phyloP scores from a whole-genome alignment of 2,888 invertebrate genomes.

The Thelaira solivaga region DNA sequence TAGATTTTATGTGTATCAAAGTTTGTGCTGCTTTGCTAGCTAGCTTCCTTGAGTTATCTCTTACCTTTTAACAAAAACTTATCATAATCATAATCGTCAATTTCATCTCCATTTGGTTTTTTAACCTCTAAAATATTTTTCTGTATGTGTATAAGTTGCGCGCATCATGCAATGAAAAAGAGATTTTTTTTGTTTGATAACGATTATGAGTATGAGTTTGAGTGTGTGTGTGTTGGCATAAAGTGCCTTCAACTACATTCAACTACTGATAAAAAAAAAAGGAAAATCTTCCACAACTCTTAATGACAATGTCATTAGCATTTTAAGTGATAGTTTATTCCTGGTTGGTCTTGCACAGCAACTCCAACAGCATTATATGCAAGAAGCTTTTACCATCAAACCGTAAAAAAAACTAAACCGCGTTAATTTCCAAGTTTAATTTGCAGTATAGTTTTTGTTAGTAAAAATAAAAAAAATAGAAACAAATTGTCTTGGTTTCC shows the following conservation, averaged over 20 bases:
- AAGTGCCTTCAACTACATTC: slow-evolving; percentile 1
- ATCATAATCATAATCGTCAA: slow-evolving; percentile 39
- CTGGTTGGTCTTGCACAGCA: not conserved
- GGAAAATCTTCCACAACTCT: slow-evolving; percentile 35
- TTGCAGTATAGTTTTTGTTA: slow-evolving; percentile 2
- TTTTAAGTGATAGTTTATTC: slow-evolving; percentile 59
- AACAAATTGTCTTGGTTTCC: too few relatives aligned
- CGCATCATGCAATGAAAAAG: slow-evolving; percentile 23
- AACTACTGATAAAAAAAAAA: not conserved
- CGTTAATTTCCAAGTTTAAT: slow-evolving; percentile 46
- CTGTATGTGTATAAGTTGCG: slow-evolving; percentile 1
- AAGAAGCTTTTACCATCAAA: not conserved
- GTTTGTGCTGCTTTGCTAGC: not conserved
- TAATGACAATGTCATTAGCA: slow-evolving; percentile 62
- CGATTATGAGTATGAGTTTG: too few relatives aligned
- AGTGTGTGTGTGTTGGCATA: slow-evolving; percentile 26
- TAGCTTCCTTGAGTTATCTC: not conserved
- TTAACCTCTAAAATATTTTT: not conserved
- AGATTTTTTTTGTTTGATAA: slow-evolving; percentile 48
- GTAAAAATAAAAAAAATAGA: slow-evolving; percentile 1
- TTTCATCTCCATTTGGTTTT: not conserved
- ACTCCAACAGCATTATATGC: too few relatives aligned
- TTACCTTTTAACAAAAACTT: slow-evolving; percentile 32
- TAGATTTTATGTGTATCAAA: slow-evolving; percentile 4
- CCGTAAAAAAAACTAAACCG: not conserved